phyloP scores from a whole-genome alignment of 2,797 vertebrate genomes.

The Eremophila alpestris region DNA sequence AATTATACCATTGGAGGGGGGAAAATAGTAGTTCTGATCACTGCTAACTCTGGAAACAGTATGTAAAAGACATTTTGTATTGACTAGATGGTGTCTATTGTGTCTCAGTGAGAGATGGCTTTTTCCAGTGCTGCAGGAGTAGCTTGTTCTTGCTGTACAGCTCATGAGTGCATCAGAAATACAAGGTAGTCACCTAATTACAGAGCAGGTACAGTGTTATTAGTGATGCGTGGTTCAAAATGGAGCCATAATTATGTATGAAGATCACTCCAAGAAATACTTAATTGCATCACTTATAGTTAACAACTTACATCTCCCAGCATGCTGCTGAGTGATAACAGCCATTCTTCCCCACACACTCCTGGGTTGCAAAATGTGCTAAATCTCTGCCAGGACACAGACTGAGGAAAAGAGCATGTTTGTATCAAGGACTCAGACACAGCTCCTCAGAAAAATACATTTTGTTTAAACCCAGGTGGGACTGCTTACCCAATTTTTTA shows the following conservation, averaged over 20 bases:
- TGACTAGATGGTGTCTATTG: neutral
- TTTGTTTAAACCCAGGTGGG: neutral
- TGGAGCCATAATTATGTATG: slow-evolving; percentile 56
- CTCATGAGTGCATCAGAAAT: neutral
- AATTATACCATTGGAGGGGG: neutral
- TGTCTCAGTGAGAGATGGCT: slow-evolving; percentile 21
- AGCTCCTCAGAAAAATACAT: neutral
- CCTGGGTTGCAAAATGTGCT: neutral
- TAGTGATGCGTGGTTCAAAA: slow-evolving; percentile 46
- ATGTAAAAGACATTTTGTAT: neutral
- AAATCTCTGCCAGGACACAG: neutral
- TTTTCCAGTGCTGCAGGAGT: neutral
- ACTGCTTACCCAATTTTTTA: neutral
- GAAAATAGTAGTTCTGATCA: neutral
- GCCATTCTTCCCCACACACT: slow-evolving; percentile 10
- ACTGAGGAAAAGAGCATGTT: neutral
- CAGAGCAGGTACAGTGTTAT: slow-evolving; percentile 59
- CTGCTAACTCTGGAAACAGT: neutral
- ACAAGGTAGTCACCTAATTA: slow-evolving; percentile 63
- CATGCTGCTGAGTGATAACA: slow-evolving; percentile 37
- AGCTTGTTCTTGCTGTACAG: slow-evolving; percentile 23
- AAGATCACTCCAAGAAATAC: slow-evolving; percentile 64
- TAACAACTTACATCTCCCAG: slow-evolving; percentile 40
- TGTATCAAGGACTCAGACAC: neutral
- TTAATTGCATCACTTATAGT: slow-evolving; percentile 64